Evolutionary conservation across 2,113 vertebrate genomes (phyloP).

Genomic region (Brachirus orientalis): DNA sequence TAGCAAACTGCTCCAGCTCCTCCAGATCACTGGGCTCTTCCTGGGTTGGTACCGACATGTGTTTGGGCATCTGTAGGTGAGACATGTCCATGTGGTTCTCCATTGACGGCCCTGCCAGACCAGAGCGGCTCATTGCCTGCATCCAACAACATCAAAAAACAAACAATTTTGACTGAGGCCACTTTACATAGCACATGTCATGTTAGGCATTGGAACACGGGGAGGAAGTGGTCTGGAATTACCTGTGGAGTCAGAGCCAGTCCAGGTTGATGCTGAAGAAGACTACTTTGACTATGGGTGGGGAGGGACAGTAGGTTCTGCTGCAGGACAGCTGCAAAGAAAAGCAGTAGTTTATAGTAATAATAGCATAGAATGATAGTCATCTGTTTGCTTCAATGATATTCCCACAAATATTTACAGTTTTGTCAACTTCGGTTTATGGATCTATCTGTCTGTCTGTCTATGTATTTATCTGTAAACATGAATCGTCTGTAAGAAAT

Average conservation of each 20-base stretch:
- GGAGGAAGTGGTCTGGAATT: slow-evolving; percentile 33
- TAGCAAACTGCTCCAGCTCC: slow-evolving; percentile 97
- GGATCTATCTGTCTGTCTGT: no score
- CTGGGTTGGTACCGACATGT: slow-evolving; percentile 81
- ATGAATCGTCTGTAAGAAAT: no score
- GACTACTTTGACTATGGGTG: slow-evolving; percentile 85
- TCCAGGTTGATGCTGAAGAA: slow-evolving; percentile 92
- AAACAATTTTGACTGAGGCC: not conserved
- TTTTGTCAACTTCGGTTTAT: no score
- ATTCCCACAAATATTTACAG: no score
- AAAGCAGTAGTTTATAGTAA: no score
- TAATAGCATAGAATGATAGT: no score
- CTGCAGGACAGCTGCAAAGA: slow-evolving; percentile 84
- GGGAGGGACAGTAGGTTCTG: slow-evolving; percentile 92
- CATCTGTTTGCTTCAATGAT: no score
- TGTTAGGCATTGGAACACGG: no score
- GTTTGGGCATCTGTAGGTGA: slow-evolving; percentile 91
- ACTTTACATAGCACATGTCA: not conserved
- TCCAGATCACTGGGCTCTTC: slow-evolving; percentile 97
- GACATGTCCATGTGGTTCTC: slow-evolving; percentile 92
- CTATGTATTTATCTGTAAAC: no score
- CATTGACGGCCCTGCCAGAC: slow-evolving; percentile 86
- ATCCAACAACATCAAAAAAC: slow-evolving; percentile 8
- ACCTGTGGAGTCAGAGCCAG: slow-evolving; percentile 93
- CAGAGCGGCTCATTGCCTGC: slow-evolving; percentile 89